Base-by-base conservation (phyloP, 2,113 vertebrate genomes). In the Amblyopsis rosae region DNA sequence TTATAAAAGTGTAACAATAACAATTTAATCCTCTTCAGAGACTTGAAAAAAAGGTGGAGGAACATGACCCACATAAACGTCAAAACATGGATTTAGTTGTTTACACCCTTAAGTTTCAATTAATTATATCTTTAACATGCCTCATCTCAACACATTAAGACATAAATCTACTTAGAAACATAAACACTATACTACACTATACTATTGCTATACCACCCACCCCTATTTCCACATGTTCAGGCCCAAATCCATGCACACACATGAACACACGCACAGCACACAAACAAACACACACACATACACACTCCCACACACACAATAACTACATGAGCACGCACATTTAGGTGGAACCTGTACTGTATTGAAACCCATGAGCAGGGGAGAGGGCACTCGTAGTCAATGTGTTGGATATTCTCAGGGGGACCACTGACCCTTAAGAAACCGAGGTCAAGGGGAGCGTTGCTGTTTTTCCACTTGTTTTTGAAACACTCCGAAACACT, bases 321-420 rank as follows among this genome's bases (percentile, higher is more conserved):
- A 49, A 7, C 19, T 12, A 62, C 60, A 62, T 10, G 26, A n/a
- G 48, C 59, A 61, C 41, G 45, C 59, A 45, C 41, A 46, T 58
- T 33, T 58, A 35, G 48, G 26, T 57, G 32, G 49, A 5, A 72
- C 61, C 48, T 54, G 47, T 58, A 58, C 68, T 66, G 62, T 58
- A 58, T 54, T 67, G 72, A 17, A 65, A 26, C 17, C 55, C 75
- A 73, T 75, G 65, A 75, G 71, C 49, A 15, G 57, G 17, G 62
- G 72, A 73, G 65, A 75, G 59, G 60, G 55, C 19, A 0, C 19
- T 60, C 17, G 54, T 69, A 70, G 88, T 89, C 87, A 90, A 88
- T 89, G 79, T 80, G 71, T 17, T 15, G 15, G 59, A 10, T 50
- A 75, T 57, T 63, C 84, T 80, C 83, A 15, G 26, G 80, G 79